Evolutionary conservation across 2,797 vertebrate species (phyloP).

Genomic region (Aeoliscus strigatus): DNA sequence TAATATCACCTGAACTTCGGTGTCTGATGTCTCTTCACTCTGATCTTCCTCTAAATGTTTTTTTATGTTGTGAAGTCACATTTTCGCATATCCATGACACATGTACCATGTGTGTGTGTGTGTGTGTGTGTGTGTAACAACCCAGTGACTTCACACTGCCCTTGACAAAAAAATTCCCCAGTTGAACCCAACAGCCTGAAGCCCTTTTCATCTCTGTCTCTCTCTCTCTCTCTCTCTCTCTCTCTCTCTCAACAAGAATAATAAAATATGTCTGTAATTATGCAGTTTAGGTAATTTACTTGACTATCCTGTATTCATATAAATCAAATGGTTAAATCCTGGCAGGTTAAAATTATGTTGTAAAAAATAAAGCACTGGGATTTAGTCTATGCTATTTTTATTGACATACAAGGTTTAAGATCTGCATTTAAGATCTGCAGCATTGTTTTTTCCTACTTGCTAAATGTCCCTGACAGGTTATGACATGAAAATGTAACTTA

Average conservation of each 20-base stretch:
- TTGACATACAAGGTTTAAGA: conserved; percentile 38
- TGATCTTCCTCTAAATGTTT: conserved; percentile 59
- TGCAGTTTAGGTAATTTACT: too few relatives aligned
- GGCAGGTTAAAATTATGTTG: conserved; percentile 5
- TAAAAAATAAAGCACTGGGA: conserved; percentile 3
- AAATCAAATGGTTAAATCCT: conserved; percentile 4
- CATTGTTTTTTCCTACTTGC: conserved; percentile 68
- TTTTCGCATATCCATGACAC: conserved; percentile 30
- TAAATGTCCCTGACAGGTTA: conserved; percentile 85
- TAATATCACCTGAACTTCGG: conserved; percentile 57
- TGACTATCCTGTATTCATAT: neutral
- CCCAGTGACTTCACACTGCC: conserved; percentile 58
- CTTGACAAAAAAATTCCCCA: conserved; percentile 62
- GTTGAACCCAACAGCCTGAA: conserved; percentile 58
- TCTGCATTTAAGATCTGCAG: conserved; percentile 53
- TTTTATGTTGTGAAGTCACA: conserved; percentile 65
- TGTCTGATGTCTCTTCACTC: conserved; percentile 57
- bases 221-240: too few relatives aligned
- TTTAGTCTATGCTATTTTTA: conserved; percentile 45
- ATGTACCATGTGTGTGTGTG: conserved; percentile 12
- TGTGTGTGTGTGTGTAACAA: conserved; percentile 28
- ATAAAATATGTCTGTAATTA: too few relatives aligned
- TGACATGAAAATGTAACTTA: conserved; percentile 79
- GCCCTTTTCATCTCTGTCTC: conserved; percentile 48
- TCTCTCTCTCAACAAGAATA: too few relatives aligned